These are phyloP conservation scores for Malthinus seriepunctatus DNA, from an alignment of 2,888 invertebrate genomes.

Conservation along the genomic window DNA sequence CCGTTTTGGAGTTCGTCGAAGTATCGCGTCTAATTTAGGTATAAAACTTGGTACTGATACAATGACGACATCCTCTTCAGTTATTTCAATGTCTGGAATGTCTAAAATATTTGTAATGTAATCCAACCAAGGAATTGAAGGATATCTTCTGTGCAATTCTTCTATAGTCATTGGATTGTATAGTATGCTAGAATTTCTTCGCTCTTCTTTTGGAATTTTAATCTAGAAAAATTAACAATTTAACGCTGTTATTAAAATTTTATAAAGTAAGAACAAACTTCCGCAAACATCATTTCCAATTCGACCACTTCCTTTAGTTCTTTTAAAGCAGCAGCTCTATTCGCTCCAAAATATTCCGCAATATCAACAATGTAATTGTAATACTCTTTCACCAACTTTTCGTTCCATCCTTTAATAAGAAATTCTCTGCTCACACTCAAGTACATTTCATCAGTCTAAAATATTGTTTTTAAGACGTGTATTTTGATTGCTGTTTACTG, in stretches of 20 bases:
- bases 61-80: conserved; percentile 74
- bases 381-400: not conserved
- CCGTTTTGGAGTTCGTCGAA: conserved; percentile 61
- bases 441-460: conserved; percentile 8
- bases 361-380: conserved; percentile 80
- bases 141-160: conserved; percentile 74
- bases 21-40: conserved; percentile 66
- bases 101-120: conserved; percentile 83
- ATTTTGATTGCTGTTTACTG: not conserved
- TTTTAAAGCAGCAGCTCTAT: conserved; percentile 62
- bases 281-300: conserved; percentile 51
- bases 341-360: conserved; percentile 77
- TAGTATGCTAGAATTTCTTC: conserved; percentile 86
- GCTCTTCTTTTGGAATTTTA: conserved; percentile 84
- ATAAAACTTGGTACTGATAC: conserved; percentile 85
- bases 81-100: conserved; percentile 61
- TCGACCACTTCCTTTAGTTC: conserved; percentile 58
- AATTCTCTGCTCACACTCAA: conserved; percentile 52
- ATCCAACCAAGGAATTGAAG: conserved; percentile 77
- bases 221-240: conserved; percentile 60
- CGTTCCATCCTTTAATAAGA: not conserved
- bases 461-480: conserved; percentile 2
- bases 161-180: conserved; percentile 87
- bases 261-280: conserved; percentile 44
- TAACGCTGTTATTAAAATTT: conserved; percentile 21